phyloP scores from a whole-genome alignment of 1,140 invertebrate species.

The Campoletis sonorensis region DNA sequence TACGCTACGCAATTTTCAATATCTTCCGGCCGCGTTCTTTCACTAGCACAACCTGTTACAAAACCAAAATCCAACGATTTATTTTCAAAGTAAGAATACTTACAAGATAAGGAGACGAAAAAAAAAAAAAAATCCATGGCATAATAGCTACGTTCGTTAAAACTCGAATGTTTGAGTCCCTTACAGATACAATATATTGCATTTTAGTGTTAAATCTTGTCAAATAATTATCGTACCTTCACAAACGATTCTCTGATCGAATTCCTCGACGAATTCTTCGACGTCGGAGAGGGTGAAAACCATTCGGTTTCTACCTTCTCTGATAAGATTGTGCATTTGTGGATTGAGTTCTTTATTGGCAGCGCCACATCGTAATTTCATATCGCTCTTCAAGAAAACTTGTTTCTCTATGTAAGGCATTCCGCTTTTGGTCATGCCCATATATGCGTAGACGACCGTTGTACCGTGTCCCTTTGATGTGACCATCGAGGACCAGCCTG shows the following conservation, averaged over 20 bases:
- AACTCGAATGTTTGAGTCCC: background rate
- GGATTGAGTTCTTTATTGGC: slow-evolving; percentile 67
- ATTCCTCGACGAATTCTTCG: slow-evolving; percentile 70
- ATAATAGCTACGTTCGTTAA: background rate
- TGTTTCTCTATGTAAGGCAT: slow-evolving; percentile 71
- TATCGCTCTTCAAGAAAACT: slow-evolving; percentile 70
- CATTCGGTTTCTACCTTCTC: slow-evolving; percentile 57
- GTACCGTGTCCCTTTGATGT: slow-evolving; percentile 67
- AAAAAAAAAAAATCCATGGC: slow-evolving; percentile 43
- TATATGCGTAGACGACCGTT: slow-evolving; percentile 67
- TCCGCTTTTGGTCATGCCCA: slow-evolving; percentile 62
- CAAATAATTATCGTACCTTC: slow-evolving; percentile 61
- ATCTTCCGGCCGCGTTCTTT: slow-evolving; percentile 46
- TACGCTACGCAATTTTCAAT: slow-evolving; percentile 58
- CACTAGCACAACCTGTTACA: slow-evolving; percentile 37
- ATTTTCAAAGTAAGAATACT: no score
- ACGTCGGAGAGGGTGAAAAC: slow-evolving; percentile 64
- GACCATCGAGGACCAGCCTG: slow-evolving; percentile 68
- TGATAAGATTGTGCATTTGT: slow-evolving; percentile 63
- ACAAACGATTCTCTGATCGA: slow-evolving; percentile 67
- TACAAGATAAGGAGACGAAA: background rate
- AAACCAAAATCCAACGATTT: slow-evolving; percentile 2
- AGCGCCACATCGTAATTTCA: slow-evolving; percentile 66
- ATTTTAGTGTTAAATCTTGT: background rate
- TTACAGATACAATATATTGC: background rate